phyloP scores from a whole-genome alignment of 1,140 invertebrate genomes.

The Monomorium pharaonis region DNA sequence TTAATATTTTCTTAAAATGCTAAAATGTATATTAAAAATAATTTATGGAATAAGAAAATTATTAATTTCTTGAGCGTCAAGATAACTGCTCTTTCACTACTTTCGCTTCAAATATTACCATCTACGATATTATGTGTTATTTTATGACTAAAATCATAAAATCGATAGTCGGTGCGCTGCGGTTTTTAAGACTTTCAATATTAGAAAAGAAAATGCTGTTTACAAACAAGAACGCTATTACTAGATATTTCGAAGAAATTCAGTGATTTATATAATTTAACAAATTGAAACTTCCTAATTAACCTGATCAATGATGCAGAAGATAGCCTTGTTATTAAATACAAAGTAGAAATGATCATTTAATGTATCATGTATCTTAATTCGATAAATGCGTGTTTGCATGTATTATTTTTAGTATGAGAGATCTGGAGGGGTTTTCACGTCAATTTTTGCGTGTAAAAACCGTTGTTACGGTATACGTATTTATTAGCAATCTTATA shows the following conservation, averaged over 20 bases:
- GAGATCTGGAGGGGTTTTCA: not conserved
- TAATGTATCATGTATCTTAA: slow-evolving; percentile 11
- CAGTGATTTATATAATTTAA: not conserved
- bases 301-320: slow-evolving; percentile 6
- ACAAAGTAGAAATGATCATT: not conserved
- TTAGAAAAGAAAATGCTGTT: not conserved
- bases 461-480: slow-evolving; percentile 42
- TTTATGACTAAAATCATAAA: no score
- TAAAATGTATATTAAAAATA: not conserved
- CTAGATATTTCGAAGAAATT: not conserved
- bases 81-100: slow-evolving; percentile 18
- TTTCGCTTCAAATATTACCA: slow-evolving; percentile 20
- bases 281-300: slow-evolving; percentile 5
- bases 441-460: slow-evolving; percentile 46
- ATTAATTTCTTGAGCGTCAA: not conserved
- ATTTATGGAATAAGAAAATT: slow-evolving; percentile 9
- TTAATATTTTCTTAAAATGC: not conserved
- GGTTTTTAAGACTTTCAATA: slow-evolving; percentile 3
- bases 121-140: not conserved
- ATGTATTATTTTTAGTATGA: slow-evolving; percentile 5
- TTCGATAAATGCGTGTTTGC: slow-evolving; percentile 13
- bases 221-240: not conserved
- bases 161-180: not conserved
- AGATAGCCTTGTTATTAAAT: slow-evolving; percentile 6
- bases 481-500: slow-evolving; percentile 7